phyloP scores from a whole-genome alignment of 2,888 invertebrate genomes.

The Dermolepida albohirtum region DNA sequence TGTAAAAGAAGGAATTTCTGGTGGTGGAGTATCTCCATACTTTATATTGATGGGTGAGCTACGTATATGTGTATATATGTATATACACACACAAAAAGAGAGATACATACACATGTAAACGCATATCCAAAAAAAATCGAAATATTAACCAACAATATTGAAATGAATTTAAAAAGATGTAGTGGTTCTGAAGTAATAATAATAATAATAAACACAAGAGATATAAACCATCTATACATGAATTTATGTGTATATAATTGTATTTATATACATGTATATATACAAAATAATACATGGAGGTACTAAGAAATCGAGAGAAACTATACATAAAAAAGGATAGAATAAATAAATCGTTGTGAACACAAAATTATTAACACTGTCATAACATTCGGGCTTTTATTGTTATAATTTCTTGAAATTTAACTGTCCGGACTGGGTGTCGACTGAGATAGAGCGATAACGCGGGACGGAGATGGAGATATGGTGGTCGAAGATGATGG shows the following conservation, averaged over 20 bases:
- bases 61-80: not conserved
- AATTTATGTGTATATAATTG: no score
- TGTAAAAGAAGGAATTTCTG: conserved; percentile 24
- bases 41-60: conserved; percentile 14
- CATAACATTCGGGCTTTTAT: conserved; percentile 39
- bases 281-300: no score
- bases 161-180: not conserved
- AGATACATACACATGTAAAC: no score
- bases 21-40: not conserved
- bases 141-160: not conserved
- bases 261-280: no score
- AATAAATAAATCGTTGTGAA: conserved; percentile 10
- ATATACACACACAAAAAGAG: no score
- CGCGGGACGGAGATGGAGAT: not conserved
- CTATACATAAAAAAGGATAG: not conserved
- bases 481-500: conserved; percentile 14
- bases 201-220: conserved; percentile 18
- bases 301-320: not conserved
- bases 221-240: not conserved
- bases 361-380: conserved; percentile 40
- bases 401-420: conserved; percentile 39
- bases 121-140: not conserved
- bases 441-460: not conserved
- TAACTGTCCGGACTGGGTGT: conserved; percentile 12
- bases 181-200: conserved; percentile 1